Conservation (phyloP, 2,113 vertebrate species). For the Neodontobutis hainanensis region DNA sequence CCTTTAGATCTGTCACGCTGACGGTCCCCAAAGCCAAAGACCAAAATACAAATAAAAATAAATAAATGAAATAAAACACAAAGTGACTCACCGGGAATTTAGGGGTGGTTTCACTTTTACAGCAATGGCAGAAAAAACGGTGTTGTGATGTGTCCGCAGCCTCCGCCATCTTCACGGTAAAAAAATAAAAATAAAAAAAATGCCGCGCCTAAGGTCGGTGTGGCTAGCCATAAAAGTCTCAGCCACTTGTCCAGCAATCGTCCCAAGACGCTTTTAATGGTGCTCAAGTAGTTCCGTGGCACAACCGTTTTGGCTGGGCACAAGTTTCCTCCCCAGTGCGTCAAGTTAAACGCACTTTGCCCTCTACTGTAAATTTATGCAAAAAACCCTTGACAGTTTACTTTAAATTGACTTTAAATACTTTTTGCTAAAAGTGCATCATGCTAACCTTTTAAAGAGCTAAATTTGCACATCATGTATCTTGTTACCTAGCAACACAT, state of each 20-base stretch:
- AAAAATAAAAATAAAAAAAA: not conserved
- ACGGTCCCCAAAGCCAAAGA: not conserved
- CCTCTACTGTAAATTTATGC: too few relatives aligned
- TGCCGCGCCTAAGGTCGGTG: conserved; percentile 60
- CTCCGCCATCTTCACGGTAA: conserved; percentile 87
- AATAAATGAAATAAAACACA: not conserved
- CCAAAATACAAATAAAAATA: too few relatives aligned
- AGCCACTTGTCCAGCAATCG: not conserved
- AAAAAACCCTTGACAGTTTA: too few relatives aligned
- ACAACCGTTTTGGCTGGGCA: not conserved
- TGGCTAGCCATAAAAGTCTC: conserved; percentile 53
- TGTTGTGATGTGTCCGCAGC: conserved; percentile 83
- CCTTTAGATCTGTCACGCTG: not conserved
- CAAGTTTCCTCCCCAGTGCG: not conserved
- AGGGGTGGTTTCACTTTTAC: conserved; percentile 88
- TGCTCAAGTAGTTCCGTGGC: not conserved
- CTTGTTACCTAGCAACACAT: conserved; percentile 9
- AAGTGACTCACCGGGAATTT: conserved; percentile 88
- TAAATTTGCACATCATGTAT: not conserved
- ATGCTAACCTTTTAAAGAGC: not conserved
- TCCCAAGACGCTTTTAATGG: not conserved
- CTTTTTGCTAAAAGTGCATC: not conserved
- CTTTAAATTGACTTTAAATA: not conserved
- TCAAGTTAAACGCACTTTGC: not conserved
- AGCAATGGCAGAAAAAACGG: conserved; percentile 93